Evolutionary conservation across 2,113 vertebrate genomes (phyloP).

Genomic region (Brachyhypopomus gauderio): DNA sequence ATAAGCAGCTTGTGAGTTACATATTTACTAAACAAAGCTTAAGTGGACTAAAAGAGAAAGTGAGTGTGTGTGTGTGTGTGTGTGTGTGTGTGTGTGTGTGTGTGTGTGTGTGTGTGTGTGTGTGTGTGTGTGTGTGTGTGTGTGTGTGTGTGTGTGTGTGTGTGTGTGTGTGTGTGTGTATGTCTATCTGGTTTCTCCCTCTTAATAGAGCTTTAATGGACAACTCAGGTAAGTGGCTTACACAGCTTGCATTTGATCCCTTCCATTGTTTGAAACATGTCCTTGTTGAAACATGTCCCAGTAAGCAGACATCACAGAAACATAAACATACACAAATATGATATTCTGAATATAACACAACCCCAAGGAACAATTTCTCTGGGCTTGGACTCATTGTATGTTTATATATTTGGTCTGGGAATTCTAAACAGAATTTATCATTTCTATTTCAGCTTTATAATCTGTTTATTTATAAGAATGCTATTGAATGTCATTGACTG

Average conservation of each 20-base stretch:
- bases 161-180: not conserved
- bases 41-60: conserved; percentile 1
- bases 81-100: not conserved
- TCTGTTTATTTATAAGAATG: no score
- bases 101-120: not conserved
- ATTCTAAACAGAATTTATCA: no score
- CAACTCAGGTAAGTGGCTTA: conserved; percentile 77
- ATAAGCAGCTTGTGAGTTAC: not conserved
- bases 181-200: conserved; percentile 44
- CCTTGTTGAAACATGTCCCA: conserved; percentile 48
- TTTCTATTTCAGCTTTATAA: no score
- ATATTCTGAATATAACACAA: not conserved
- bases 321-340: conserved; percentile 36
- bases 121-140: not conserved
- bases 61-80: not conserved
- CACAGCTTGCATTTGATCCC: conserved; percentile 67
- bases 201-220: conserved; percentile 64
- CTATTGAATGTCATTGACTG: no score
- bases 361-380: not conserved
- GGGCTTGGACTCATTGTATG: not conserved
- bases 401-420: not conserved
- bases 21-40: conserved; percentile 5
- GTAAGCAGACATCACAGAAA: not conserved
- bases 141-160: not conserved
- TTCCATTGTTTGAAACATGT: conserved; percentile 36